Conservation (phyloP, 1,140 invertebrate species). For the Stegodyphus mimosarum region DNA sequence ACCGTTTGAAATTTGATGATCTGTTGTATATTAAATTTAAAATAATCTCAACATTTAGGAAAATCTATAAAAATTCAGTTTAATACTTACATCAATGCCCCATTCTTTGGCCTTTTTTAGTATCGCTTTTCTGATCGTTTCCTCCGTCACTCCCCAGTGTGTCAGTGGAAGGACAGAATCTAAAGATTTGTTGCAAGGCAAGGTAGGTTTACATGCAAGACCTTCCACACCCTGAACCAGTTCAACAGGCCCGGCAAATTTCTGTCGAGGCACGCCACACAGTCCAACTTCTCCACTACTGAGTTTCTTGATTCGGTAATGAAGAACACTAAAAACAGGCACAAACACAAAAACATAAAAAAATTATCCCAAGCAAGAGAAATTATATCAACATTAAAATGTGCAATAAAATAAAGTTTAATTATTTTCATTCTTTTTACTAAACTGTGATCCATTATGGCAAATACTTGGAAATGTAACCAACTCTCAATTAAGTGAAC, state of each 20-base stretch:
- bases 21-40: no score
- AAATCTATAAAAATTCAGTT: neutral
- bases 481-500: no score
- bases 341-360: neutral
- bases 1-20: no score
- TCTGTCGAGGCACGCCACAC: slow-evolving; percentile 63
- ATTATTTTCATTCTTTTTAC: no score
- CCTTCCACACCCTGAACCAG: slow-evolving; percentile 64
- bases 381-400: slow-evolving; percentile 15
- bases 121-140: slow-evolving; percentile 68
- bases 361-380: neutral
- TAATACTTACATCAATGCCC: slow-evolving; percentile 64
- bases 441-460: no score
- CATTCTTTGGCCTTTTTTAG: slow-evolving; percentile 66
- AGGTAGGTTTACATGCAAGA: slow-evolving; percentile 65
- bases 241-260: slow-evolving; percentile 63
- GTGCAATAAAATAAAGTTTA: neutral
- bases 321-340: slow-evolving; percentile 63
- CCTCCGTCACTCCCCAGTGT: slow-evolving; percentile 69
- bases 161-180: slow-evolving; percentile 66
- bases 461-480: no score
- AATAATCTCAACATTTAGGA: no score
- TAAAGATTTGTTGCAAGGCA: slow-evolving; percentile 67
- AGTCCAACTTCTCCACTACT: slow-evolving; percentile 62
- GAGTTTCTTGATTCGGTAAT: slow-evolving; percentile 64